phyloP scores from a whole-genome alignment of 2,888 invertebrate genomes.

The Spilosoma lubricipeda region DNA sequence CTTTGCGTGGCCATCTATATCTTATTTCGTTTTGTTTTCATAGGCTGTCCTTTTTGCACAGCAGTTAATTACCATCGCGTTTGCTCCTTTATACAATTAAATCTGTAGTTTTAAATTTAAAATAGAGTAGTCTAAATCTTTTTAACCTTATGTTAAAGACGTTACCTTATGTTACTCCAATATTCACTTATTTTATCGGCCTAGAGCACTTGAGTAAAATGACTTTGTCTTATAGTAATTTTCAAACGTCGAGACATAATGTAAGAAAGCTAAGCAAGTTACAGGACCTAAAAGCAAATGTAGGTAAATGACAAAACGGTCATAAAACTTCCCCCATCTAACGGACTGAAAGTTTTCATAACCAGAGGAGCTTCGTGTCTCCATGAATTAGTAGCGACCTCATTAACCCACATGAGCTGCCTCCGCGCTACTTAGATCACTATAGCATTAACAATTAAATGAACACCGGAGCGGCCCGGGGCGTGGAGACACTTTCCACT shows the following conservation, averaged over 20 bases:
- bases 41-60: no score
- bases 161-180: not conserved
- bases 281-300: slow-evolving; percentile 60
- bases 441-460: slow-evolving; percentile 79
- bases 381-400: slow-evolving; percentile 80
- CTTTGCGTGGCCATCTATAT: no score
- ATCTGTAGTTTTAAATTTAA: not conserved
- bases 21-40: no score
- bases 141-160: not conserved
- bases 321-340: slow-evolving; percentile 60
- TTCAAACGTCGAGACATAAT: slow-evolving; percentile 44
- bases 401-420: slow-evolving; percentile 80
- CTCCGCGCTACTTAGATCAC: slow-evolving; percentile 67
- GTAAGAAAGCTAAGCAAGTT: slow-evolving; percentile 52
- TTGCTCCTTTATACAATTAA: no score
- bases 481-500: slow-evolving; percentile 47
- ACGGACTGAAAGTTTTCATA: slow-evolving; percentile 64
- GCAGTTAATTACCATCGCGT: no score
- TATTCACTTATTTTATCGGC: not conserved
- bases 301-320: slow-evolving; percentile 56
- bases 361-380: slow-evolving; percentile 68
- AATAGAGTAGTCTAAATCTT: not conserved
- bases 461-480: slow-evolving; percentile 61
- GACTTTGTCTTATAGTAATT: slow-evolving; percentile 40
- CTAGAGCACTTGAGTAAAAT: slow-evolving; percentile 27